Evolutionary conservation across 2,113 vertebrate species (phyloP).

Genomic region (Cheilinus undulatus): DNA sequence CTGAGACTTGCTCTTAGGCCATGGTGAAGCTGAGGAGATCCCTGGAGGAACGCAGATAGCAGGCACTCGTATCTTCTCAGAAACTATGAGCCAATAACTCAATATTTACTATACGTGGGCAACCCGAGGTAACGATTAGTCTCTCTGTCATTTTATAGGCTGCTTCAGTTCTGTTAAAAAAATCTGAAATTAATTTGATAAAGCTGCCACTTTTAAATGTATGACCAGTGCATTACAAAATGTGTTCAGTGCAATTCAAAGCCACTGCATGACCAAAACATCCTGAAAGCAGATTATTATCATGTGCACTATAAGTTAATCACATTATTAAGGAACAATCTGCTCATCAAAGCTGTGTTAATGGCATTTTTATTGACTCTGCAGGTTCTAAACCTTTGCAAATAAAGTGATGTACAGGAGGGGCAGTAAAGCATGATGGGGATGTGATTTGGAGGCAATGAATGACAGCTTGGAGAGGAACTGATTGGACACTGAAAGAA

Average conservation of each 20-base stretch:
- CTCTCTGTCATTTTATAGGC: constrained; percentile 37
- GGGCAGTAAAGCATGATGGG: constrained; percentile 54
- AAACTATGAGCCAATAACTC: constrained; percentile 67
- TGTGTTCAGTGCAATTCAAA: constrained; percentile 13
- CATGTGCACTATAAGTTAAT: constrained; percentile 25
- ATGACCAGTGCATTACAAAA: background rate
- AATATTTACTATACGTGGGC: constrained; percentile 70
- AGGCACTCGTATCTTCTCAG: constrained; percentile 59
- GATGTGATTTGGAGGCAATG: constrained; percentile 70
- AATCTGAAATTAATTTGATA: constrained; percentile 24
- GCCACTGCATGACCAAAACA: constrained; percentile 14
- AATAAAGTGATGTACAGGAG: constrained; percentile 60
- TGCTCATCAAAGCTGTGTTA: constrained; percentile 26
- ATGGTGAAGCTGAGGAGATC: constrained; percentile 56
- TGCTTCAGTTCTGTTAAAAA: constrained; percentile 26
- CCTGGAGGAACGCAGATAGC: constrained; percentile 57
- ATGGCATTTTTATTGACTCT: constrained; percentile 25
- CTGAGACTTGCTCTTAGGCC: constrained; percentile 65
- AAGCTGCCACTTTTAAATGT: background rate
- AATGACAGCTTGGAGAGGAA: constrained; percentile 79
- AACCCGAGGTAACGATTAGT: constrained; percentile 59
- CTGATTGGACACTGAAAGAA: constrained; percentile 81
- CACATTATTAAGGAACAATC: constrained; percentile 26
- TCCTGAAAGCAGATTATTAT: constrained; percentile 16
- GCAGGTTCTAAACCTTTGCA: constrained; percentile 33